phyloP scores from a whole-genome alignment of 2,888 invertebrate genomes.

The Lasioglossum oenotherae region DNA sequence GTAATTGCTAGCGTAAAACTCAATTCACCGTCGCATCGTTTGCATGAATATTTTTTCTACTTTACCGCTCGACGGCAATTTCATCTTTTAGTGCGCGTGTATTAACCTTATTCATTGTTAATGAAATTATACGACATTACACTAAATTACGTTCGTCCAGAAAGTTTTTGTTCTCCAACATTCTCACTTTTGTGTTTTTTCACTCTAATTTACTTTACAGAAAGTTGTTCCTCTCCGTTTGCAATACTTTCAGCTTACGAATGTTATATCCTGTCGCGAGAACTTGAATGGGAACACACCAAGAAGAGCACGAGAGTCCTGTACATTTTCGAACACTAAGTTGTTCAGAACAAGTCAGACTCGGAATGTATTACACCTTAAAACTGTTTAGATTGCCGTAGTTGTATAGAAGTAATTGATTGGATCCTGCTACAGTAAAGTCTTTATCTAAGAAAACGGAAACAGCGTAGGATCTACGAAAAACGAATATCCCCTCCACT shows the following conservation, averaged over 20 bases:
- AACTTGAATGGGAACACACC: background rate
- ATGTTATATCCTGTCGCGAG: too few species aligned
- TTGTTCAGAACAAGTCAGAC: too few species aligned
- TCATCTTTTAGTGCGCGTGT: background rate
- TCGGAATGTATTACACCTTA: too few species aligned
- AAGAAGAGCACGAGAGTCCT: too few species aligned
- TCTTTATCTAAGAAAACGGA: too few species aligned
- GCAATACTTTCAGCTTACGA: background rate
- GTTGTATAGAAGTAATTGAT: too few species aligned
- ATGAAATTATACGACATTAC: background rate
- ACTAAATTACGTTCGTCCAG: background rate
- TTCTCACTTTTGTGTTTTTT: background rate
- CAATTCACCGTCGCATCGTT: background rate
- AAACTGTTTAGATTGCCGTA: too few species aligned
- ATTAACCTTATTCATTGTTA: background rate
- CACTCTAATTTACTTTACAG: background rate
- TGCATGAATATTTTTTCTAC: background rate
- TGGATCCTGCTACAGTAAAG: too few species aligned
- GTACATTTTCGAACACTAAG: too few species aligned
- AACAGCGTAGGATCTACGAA: too few species aligned
- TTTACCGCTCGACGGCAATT: background rate
- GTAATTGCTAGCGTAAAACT: constrained; percentile 1
- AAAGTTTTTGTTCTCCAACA: background rate
- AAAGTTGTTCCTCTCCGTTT: background rate
- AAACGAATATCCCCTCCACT: too few species aligned